Evolutionary conservation across 1,140 invertebrate genomes (phyloP).

Genomic region (Tetragnatha versicolor): DNA sequence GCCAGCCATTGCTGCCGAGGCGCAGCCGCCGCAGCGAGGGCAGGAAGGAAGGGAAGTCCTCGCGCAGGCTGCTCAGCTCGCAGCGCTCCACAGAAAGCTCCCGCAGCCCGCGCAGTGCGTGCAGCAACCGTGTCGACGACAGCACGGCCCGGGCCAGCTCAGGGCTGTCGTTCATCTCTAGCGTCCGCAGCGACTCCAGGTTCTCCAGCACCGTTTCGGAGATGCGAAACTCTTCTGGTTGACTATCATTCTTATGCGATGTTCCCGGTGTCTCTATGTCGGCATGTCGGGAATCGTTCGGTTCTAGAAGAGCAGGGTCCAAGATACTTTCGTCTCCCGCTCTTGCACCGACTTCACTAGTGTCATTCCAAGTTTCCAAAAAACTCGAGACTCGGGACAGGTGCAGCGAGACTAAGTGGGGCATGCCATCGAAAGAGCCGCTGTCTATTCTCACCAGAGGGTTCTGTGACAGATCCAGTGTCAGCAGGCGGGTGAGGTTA

Average conservation of each 20-base stretch:
- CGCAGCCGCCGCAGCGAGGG: slow-evolving; percentile 69
- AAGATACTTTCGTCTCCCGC: too few species aligned
- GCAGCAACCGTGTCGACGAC: slow-evolving; percentile 71
- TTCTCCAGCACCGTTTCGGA: slow-evolving; percentile 66
- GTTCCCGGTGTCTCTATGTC: too few species aligned
- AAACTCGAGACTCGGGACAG: slow-evolving; percentile 73
- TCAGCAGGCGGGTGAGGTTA: slow-evolving; percentile 64
- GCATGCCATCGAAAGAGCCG: slow-evolving; percentile 73
- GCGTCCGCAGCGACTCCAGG: slow-evolving; percentile 73
- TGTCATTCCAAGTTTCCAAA: slow-evolving; percentile 64
- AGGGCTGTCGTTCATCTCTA: slow-evolving; percentile 79
- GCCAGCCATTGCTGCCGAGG: slow-evolving; percentile 65
- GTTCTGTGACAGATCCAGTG: slow-evolving; percentile 80
- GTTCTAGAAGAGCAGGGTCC: too few species aligned
- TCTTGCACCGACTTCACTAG: too few species aligned
- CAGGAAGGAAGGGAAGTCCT: slow-evolving; percentile 74
- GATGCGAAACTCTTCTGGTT: too few species aligned
- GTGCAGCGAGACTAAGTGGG: slow-evolving; percentile 71
- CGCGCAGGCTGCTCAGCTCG: slow-evolving; percentile 71
- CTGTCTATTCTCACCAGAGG: slow-evolving; percentile 73
- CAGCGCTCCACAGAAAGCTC: slow-evolving; percentile 75
- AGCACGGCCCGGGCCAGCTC: slow-evolving; percentile 74
- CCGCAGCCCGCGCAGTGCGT: slow-evolving; percentile 69
- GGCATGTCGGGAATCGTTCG: too few species aligned
- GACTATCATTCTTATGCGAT: too few species aligned